These are phyloP conservation scores for Zoroaster sp. DNA, from an alignment of 53 echinoderm and acorn worm genomes.

Conservation along the genomic window DNA sequence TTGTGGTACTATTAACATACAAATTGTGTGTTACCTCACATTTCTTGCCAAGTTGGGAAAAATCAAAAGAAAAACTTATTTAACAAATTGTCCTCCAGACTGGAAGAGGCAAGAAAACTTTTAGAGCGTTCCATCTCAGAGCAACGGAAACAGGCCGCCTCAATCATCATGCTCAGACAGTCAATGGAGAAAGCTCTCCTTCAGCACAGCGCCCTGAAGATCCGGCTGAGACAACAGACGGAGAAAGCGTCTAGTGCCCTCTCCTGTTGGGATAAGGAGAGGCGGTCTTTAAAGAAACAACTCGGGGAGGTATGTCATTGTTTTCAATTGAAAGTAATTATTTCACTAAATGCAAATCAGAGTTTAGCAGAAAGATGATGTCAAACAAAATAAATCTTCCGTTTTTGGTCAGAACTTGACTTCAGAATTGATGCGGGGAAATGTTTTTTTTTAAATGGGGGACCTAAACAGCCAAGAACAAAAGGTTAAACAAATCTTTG, in stretches of 20 bases:
- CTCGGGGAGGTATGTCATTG: slow-evolving; percentile 6
- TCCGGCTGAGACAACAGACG: not conserved
- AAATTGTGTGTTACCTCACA: no score
- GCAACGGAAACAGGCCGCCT: slow-evolving; percentile 16
- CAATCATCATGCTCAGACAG: not conserved
- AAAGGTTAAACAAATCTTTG: no score
- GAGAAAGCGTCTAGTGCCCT: not conserved
- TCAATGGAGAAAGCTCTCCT: not conserved
- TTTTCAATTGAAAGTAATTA: not conserved
- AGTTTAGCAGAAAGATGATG: no score
- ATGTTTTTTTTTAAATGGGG: no score
- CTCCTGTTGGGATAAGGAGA: slow-evolving; percentile 15
- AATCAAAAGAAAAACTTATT: no score
- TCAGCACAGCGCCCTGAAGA: slow-evolving; percentile 20
- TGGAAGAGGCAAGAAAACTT: not conserved
- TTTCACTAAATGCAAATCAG: not conserved
- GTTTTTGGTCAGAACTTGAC: no score
- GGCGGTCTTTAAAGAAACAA: slow-evolving; percentile 3
- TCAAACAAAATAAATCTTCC: no score
- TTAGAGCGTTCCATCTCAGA: not conserved
- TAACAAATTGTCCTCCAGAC: no score
- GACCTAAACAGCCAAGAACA: no score
- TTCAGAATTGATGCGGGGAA: no score
- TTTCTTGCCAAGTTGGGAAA: no score
- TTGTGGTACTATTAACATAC: no score